Evolutionary conservation across 2,113 vertebrate species (phyloP), one percentile per base, ranked within the genome.

Genomic region (Micronycteris hirsuta): DNA sequence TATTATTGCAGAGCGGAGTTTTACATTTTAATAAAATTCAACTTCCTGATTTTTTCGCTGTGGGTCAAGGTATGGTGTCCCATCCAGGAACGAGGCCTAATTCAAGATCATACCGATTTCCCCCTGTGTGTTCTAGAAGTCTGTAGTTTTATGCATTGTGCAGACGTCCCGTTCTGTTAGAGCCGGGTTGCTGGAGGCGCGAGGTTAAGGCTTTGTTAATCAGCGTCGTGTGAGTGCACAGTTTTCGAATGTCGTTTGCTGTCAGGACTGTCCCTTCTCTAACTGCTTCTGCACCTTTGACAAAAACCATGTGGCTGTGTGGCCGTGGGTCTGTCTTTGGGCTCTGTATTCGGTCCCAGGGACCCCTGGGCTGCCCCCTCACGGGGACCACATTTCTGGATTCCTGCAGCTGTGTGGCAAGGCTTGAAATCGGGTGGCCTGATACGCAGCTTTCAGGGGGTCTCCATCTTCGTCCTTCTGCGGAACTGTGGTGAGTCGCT

Each of bases 361-460:
- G 13, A 26, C 2, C 14, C 26, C 5, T 11, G 3, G 82, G 63
- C 86, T 54, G 16, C 38, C 26, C 41, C 54, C n/a, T 33, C 20
- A 2, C 3, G 7, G 7, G 2, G 0, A 8, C 54, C 4, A 4
- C 45, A 7, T 36, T 3, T 20, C 41, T 16, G 5, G 8, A 17
- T 43, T 6, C 6, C 54, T 22, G 54, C 54, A 19, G 52, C 52
- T 56, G 54, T 56, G 54, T 20, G 52, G 52, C 52, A 16, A 28
- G 7, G 7, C 22, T 65, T 33, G 3, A 19, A 24, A 3, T 36
- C 7, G 4, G 26, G 22, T 6, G 4, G 4, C 3, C 2, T 11
- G 19, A 19, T 6, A 19, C 52, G 4, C 52, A 14, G 52, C 52
- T 20, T 52, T 6, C 52, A 54, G 52, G 17, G 2, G 5, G n/a